These are phyloP conservation scores for Nematolebias whitei DNA, from an alignment of 2,113 vertebrate genomes.

Conservation along the genomic window DNA sequence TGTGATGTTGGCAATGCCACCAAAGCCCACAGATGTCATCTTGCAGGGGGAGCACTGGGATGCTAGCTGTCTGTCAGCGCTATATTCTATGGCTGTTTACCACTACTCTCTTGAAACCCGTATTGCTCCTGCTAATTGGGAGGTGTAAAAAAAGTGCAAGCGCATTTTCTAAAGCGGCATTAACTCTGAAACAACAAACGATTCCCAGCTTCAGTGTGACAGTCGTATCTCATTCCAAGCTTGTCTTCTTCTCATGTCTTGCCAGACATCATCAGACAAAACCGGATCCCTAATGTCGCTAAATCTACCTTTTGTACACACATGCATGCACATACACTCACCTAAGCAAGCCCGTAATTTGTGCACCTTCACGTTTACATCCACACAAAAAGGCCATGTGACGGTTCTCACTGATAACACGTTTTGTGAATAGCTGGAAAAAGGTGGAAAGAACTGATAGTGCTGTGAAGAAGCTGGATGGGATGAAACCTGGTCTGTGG, in stretches of 20 bases:
- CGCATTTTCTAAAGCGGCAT: conserved; percentile 7
- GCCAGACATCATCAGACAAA: conserved; percentile 47
- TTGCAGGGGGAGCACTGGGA: conserved; percentile 55
- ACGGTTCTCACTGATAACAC: conserved; percentile 67
- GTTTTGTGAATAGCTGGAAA: conserved; percentile 35
- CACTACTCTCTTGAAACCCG: conserved; percentile 36
- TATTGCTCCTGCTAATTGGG: conserved; percentile 38
- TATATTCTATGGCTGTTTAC: conserved; percentile 32
- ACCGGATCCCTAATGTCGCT: conserved; percentile 39
- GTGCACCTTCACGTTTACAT: conserved; percentile 32
- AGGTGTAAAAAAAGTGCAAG: conserved; percentile 18
- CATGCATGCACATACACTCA: conserved; percentile 11
- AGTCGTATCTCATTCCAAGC: conserved; percentile 41
- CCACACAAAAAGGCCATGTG: conserved; percentile 46
- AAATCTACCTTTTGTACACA: conserved; percentile 50
- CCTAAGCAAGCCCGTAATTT: conserved; percentile 4
- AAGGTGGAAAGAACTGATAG: conserved; percentile 62
- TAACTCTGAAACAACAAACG: conserved; percentile 15
- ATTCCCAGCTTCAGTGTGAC: not conserved
- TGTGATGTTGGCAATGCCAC: conserved; percentile 70
- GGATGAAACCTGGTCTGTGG: conserved; percentile 38
- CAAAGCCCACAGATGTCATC: conserved; percentile 70
- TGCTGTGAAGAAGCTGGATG: conserved; percentile 29
- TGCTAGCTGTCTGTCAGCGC: conserved; percentile 42
- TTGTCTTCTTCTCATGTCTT: conserved; percentile 48